Conservation (phyloP, 2,113 vertebrate genomes). For the Microcebus ravelobensis region DNA sequence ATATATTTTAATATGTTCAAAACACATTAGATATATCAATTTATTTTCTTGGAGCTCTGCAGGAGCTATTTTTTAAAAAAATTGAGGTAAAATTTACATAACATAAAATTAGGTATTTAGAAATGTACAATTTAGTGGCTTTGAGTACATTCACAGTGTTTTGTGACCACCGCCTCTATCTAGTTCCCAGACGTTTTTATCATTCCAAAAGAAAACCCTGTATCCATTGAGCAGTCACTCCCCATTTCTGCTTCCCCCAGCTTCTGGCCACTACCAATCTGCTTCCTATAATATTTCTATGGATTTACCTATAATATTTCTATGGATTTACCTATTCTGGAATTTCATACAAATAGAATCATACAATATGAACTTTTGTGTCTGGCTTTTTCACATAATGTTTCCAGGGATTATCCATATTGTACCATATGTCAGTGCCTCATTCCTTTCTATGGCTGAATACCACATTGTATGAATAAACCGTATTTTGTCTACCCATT, state of each 20-base stretch:
- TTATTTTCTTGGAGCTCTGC: constrained; percentile 8
- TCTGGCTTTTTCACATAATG: neutral
- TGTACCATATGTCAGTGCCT: neutral
- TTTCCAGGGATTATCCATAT: neutral
- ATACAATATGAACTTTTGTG: neutral
- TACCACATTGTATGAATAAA: neutral
- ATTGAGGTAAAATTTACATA: neutral
- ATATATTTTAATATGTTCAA: constrained; percentile 21
- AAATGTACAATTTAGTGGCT: neutral
- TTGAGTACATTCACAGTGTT: neutral
- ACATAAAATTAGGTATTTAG: neutral
- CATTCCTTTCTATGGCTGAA: constrained; percentile 5
- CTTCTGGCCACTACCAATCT: neutral
- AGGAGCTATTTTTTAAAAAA: neutral
- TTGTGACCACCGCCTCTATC: neutral
- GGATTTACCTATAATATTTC: neutral
- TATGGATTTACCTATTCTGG: neutral
- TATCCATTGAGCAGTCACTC: neutral
- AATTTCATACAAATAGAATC: constrained; percentile 4
- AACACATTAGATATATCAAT: neutral
- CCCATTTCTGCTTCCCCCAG: neutral
- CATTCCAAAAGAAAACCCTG: neutral
- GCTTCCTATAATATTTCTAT: neutral
- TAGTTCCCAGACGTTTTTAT: constrained; percentile 18
- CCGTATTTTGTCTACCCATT: neutral